These are phyloP conservation scores for Callimorpha dominula DNA, from an alignment of 2,888 invertebrate species.

Conservation along the genomic window DNA sequence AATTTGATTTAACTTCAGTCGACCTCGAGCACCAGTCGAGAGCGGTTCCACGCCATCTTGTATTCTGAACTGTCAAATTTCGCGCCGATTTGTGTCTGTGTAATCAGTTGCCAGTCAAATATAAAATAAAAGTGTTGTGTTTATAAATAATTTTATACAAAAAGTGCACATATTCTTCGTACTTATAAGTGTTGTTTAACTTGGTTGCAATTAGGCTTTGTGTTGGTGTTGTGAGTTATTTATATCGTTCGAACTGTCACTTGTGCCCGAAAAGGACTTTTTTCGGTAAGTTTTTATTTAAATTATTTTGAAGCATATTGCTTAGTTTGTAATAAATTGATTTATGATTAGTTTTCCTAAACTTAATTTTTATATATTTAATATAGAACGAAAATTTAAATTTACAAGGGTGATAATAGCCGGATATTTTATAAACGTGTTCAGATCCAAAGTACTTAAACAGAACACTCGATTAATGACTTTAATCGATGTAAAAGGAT, in stretches of 20 bases:
- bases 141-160: conserved; percentile 34
- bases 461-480: conserved; percentile 20
- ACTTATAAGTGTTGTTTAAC: conserved; percentile 46
- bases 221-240: conserved; percentile 64
- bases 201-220: conserved; percentile 53
- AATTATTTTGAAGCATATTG: too few relatives aligned
- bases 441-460: conserved; percentile 21
- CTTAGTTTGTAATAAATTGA: background rate
- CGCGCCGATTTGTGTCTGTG: conserved; percentile 71
- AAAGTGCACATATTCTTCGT: conserved; percentile 33
- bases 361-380: background rate
- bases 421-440: conserved; percentile 9
- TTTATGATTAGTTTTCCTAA: too few relatives aligned
- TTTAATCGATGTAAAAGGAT: conserved; percentile 48
- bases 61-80: conserved; percentile 63
- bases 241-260: conserved; percentile 64
- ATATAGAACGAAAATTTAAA: background rate
- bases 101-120: conserved; percentile 47
- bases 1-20: conserved; percentile 73
- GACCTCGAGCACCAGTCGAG: conserved; percentile 78
- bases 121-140: conserved; percentile 45
- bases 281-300: conserved; percentile 55
- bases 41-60: conserved; percentile 72
- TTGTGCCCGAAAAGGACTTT: conserved; percentile 55
- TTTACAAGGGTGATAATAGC: conserved; percentile 15